Evolutionary conservation across 2,113 vertebrate genomes (phyloP), one percentile per base, ranked within the genome.

Genomic region (Centrocercus urophasianus): DNA sequence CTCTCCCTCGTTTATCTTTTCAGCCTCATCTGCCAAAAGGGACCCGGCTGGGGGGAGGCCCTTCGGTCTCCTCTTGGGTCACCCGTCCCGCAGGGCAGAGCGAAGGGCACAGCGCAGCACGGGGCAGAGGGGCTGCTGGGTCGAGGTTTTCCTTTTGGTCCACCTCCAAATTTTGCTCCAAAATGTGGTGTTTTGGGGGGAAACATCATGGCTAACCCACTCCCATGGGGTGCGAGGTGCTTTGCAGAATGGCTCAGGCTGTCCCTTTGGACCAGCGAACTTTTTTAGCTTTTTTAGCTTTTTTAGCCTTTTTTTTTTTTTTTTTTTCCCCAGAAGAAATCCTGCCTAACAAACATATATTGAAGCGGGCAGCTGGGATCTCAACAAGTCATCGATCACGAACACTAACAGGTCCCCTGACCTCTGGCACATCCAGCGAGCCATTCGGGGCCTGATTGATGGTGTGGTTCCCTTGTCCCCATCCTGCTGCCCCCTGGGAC

Each of bases 321-420:
- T 54, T 50, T 50, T 50, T 27, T 5, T 66, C 79, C 82, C 91
- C 38, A 89, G 85, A 91, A 93, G 75, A 93, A 91, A 85, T 67
- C 56, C 0, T 1, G 42, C 80, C 38, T 60, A 89, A 91, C 36
- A 10, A 57, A 63, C 78, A 57, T 45, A 71, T 67, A 81, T 72
- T 92, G 66, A 81, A 79, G 80, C 8, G 0, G 4, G 92, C 92
- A 96, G 86, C 86, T 92, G 95, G 74, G 86, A 84, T 78, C 90
- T 93, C 93, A 93, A 95, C 83, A 57, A 91, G 89, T 64, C 93
- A 89, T 94, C 1, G 38, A 95, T 95, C 86, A 93, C 83, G 89
- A 86, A 93, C n/a, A 91, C 80, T 78, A 93, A 94, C 85, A 94
- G 90, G 83, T 93, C 80, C 77, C 82, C 88, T 96, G 92, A 90